phyloP scores from a whole-genome alignment of 2,113 vertebrate species.

The Silurus asotus region DNA sequence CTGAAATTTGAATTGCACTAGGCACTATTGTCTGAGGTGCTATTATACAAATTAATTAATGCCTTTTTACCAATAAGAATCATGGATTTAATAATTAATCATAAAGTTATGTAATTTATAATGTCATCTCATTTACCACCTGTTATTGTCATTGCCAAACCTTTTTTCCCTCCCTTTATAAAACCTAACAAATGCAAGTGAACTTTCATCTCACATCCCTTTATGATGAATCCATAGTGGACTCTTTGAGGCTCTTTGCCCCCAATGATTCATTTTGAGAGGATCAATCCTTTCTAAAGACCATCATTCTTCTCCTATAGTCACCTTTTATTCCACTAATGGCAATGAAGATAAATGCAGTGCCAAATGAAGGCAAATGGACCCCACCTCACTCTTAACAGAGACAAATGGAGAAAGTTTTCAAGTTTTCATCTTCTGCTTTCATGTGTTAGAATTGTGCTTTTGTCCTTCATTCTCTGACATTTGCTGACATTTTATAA shows the following conservation, averaged over 20 bases:
- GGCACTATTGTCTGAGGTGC: neutral
- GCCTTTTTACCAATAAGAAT: neutral
- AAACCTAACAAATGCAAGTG: conserved; percentile 4
- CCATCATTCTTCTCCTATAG: conserved; percentile 36
- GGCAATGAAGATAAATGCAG: conserved; percentile 56
- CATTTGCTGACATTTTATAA: conserved; percentile 35
- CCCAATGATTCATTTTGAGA: conserved; percentile 40
- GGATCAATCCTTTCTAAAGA: conserved; percentile 41
- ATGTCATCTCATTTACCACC: conserved; percentile 6
- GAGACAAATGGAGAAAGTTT: conserved; percentile 22
- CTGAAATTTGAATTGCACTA: neutral
- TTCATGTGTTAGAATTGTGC: neutral
- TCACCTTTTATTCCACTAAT: conserved; percentile 56
- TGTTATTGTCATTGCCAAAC: neutral
- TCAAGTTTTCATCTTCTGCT: neutral
- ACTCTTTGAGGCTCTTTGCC: conserved; percentile 39
- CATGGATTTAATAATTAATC: neutral
- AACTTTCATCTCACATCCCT: conserved; percentile 32
- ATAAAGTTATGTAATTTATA: neutral
- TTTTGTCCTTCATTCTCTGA: neutral
- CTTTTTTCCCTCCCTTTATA: conserved; percentile 1
- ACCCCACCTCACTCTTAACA: conserved; percentile 23
- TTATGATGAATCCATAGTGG: conserved; percentile 34
- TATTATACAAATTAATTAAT: neutral
- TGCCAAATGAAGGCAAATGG: conserved; percentile 50